Evolutionary conservation across 1,140 invertebrate genomes (phyloP), one percentile per base, ranked within the genome.

Genomic region (Plutomurus gul): DNA sequence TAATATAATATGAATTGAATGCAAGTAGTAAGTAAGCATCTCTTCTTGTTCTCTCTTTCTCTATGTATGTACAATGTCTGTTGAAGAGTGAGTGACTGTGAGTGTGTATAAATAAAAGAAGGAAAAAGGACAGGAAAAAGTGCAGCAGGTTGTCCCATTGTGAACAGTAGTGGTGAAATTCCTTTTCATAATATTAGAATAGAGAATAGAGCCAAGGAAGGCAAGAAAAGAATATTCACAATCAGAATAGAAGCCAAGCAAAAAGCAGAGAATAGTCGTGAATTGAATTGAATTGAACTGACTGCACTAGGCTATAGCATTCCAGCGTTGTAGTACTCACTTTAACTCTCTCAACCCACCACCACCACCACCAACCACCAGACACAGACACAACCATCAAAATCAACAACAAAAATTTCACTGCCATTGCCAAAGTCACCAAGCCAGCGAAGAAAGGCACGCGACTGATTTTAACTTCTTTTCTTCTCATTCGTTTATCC

Each of bases 221-320:
- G 40, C 70, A 43, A 71, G 65, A 71, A 71, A 72, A 43, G 70
- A 39, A 72, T 72, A 72, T 72, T 72, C 70, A 72, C n/a, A 72
- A 72, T 72, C n/a, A 72, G 70, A 72, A 72, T 72, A 8, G 37
- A 72, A 39, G 40, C 36, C 18, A 43, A 39, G 70, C 36, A 40
- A 43, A 72, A 43, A 72, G 70, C 22, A 43, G 40, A 43, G 40
- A 72, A 72, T 72, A 25, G 70, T 40, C 8, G 40, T 40, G 70
- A 72, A 43, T 72, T 72, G 36, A 72, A 72, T 72, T 72, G n/a
- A n/a, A n/a, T n/a, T n/a, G n/a, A n/a, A n/a, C n/a, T n/a, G n/a
- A n/a, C n/a, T n/a, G n/a, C n/a, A n/a, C n/a, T n/a, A n/a, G n/a
- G n/a, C n/a, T n/a, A n/a, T n/a, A n/a, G n/a, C n/a, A n/a, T n/a